Base-by-base conservation (phyloP, 1,140 invertebrate genomes). In the Drosophila pseudoananassae region DNA sequence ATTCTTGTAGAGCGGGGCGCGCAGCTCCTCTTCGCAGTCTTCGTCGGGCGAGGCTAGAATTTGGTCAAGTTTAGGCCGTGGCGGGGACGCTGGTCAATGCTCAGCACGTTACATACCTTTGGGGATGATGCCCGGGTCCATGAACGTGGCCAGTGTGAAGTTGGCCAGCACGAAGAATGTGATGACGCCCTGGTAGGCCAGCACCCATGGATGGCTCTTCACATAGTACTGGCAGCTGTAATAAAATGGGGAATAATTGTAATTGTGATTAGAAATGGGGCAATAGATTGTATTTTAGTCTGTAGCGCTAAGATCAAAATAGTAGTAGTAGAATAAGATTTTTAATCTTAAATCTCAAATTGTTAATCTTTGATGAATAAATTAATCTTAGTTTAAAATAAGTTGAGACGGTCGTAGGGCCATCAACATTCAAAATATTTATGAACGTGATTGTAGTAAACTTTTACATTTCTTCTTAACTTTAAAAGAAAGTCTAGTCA, bases 71-170 rank as follows among this genome's bases (percentile, higher is more conserved):
- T 85, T 82, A 87, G 64, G 83, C 78, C 80, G 83, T 58, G 78
- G 64, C 70, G 71, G n/a, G 45, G 27, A 49, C 63, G 59, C 66
- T 76, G 64, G 59, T 17, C 33, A 55, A 46, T 49, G 57, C 53
- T 87, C 68, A 83, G 84, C 63, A 78, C 78, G 84, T 63, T 87
- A 88, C 92, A 88, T 94, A 99, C 98, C 98, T 96, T 97, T 98
- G 88, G 98, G 98, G 94, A 99, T 99, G 76, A 98, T 96, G 92
- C 99, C 99, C 78, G 99, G 99, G 93, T 99, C 98, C 97, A 99
- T 99, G 92, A 99, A 99, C 78, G 98, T 99, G 75, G 99, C 98
- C 92, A 99, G 93, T 77, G 97, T 97, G 93, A 99, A 99, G 94
- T 99, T 99, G 91, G 98, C 97, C 92, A 99, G 93, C 77, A 99